Percentiles rank a stretch among this genome's conserved stretches.
Conservation (phyloP, 2,797 vertebrate genomes). For the Amphiprion clarkii region DNA sequence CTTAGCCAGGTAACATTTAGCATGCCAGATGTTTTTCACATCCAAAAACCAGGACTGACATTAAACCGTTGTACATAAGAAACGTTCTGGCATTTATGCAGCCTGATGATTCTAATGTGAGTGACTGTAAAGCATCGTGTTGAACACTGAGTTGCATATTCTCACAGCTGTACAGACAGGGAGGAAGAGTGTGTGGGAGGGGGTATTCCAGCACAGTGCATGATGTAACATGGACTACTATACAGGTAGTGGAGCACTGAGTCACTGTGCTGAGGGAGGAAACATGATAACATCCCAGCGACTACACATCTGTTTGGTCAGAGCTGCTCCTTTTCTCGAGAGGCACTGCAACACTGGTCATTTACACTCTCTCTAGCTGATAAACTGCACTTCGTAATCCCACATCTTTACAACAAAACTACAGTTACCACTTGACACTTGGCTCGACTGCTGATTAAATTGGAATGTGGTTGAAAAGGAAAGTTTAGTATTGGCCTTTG, state of each 20-base stretch:
- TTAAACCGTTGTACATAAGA: neutral
- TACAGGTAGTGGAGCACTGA: slow-evolving; percentile 63
- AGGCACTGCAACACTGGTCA: too few relatives aligned
- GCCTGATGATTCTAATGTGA: neutral
- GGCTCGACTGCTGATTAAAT: too few relatives aligned
- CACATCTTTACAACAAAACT: too few relatives aligned
- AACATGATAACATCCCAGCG: slow-evolving; percentile 42
- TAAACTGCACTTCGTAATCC: too few relatives aligned
- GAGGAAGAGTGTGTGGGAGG: slow-evolving; percentile 63
- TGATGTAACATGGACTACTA: slow-evolving; percentile 54
- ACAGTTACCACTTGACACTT: too few relatives aligned
- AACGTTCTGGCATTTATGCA: neutral
- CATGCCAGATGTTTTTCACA: too few relatives aligned
- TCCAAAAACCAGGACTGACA: too few relatives aligned
- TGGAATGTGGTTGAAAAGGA: too few relatives aligned
- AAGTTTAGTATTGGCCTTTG: too few relatives aligned
- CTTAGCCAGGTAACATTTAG: too few relatives aligned
- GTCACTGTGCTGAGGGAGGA: slow-evolving; percentile 53
- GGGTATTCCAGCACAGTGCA: slow-evolving; percentile 65
- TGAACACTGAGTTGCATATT: neutral
- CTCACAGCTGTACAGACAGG: slow-evolving; percentile 7
- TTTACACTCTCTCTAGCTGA: too few relatives aligned
- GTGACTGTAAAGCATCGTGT: neutral
- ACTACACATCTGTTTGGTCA: slow-evolving; percentile 12
- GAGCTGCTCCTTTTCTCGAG: too few relatives aligned